Evolutionary conservation across 2,113 vertebrate species (phyloP), one percentile per base, ranked within the genome.

Genomic region (Nestor notabilis): DNA sequence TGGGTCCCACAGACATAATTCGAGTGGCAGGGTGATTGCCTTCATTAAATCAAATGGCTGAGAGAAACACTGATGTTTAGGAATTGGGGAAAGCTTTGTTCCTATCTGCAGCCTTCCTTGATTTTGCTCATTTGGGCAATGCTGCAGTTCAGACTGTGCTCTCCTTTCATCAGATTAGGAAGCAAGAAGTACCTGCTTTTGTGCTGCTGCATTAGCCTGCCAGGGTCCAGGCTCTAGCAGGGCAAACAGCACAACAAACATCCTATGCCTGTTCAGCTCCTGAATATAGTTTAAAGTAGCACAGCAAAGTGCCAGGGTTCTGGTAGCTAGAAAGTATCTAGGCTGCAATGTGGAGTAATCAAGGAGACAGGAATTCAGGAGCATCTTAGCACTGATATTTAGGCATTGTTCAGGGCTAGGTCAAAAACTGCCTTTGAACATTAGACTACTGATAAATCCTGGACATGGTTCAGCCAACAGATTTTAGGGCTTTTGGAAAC

Each of bases 21-120:
- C 77, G 64, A 72, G 31, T 46, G 77, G 79, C 82, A 93, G 66
- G 39, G 84, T 47, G 90, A 80, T 61, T 74, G 71, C 63, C 87
- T 58, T 65, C 12, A 52, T 64, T 87, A 93, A 96, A 90, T 83
- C 66, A 70, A 89, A 85, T 41, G 64, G 77, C 56, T 43, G 64
- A 66, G 60, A 90, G 89, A 71, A 93, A 83, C 47, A 39, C 83
- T 64, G 14, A 39, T 31, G 77, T 33, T 66, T 70, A 71, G 66
- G 69, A 74, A 13, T 24, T 15, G 10, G 35, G 41, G 74, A 83
- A 76, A 17, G 28, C 65, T 90, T 58, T 65, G 63, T 20, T 55
- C 88, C 86, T 81, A 25, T 60, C 70, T 66, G 65, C 85, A 88
- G 63, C 61, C 41, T 63, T 50, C 18, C 80, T 21, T 61, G n/a